Base-by-base conservation (phyloP, 2,797 vertebrate genomes). In the Mormyrops attenuatus region DNA sequence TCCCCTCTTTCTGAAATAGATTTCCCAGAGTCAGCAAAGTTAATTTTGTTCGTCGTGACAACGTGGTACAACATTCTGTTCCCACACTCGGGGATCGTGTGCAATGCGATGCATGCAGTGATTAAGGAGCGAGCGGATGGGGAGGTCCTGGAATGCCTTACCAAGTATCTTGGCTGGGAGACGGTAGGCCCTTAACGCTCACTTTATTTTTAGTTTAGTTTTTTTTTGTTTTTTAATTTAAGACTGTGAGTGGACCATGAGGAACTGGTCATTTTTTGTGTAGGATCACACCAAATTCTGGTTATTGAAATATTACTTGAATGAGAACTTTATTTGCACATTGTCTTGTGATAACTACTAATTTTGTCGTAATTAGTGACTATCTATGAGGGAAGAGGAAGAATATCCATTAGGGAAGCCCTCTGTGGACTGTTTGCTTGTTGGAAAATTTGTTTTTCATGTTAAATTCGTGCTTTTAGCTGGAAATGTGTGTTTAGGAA, bases 21-120 rank as follows among this genome's bases (percentile, higher is more conserved):
- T 95, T 97, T 97, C 85, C 97, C 97, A 63, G 95, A 98, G 73
- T 95, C 96, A 1, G 95, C 96, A 11, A 98, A 97, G 89, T 88
- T 99, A 92, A 94, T 97, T 90, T 94, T 99, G 93, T 99, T 99
- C 92, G 96, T 98, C 91, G 94, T 95, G 91, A 97, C 96, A 85
- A 96, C 97, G 13, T 99, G 99, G 99, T 95, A 95, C 88, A 96
- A 93, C 60, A 89, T 98, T 73, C 96, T 99, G 55, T 93, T 95
- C 57, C 96, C 96, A 55, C 57, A 47, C 38, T 93, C 91, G 11
- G 95, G 96, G 41, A 92, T 92, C 63, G 91, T 99, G 90, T 98
- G 96, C 91, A 95, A 96, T 92, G 97, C 98, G n/a, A 96, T 99
- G 94, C 97, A 98, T 88, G 88, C 96, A 8, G 93, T 98, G 82